Evolutionary conservation across 64 coral and sea anemone species (phyloP), one percentile per base, ranked within the genome.

Genomic region (Pocillopora damicornis): DNA sequence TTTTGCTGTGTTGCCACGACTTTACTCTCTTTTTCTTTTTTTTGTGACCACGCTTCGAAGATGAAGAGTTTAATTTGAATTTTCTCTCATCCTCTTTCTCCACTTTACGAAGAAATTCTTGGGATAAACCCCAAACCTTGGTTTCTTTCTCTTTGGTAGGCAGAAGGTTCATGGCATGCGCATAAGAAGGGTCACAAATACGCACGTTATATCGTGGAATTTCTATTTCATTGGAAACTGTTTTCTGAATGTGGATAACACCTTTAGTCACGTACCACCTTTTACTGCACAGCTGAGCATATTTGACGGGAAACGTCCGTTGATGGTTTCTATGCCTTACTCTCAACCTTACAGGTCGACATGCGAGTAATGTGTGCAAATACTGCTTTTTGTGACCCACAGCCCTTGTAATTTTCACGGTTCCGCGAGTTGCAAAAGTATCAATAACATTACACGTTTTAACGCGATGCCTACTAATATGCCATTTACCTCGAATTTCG

Each of bases 401-500:
- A 17, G 58, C 63, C 42, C 88, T 68, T 25, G 75, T 93, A 26
- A 83, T 76, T 59, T 82, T 86, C 56, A 96, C 91, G 57, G 80
- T 93, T 76, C 91, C 94, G 34, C 61, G 87, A 20, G 91, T 92
- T 74, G 88, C 82, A 85, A 96, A 96, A 9, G 35, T 80, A 35
- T 79, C 62, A 62, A 96, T 85, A 36, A 56, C 75, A 67, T 89
- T 93, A 56, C 94, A 96, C 74, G 77, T 75, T 58, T 80, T 90
- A 36, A 92, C 71, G 37, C 64, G 89, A 66, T 91, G 81, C 60
- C 85, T 79, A 34, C 90, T 90, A 18, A 74, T 66, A 65, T 81
- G 80, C 94, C 94, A 96, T 64, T 88, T 88, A 2, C 94, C 94
- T 2, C 82, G 88, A 63, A 96, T 72, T 90, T 96, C 94, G 79